These are phyloP conservation scores for Drosophila biarmipes DNA, from an alignment of 1,140 invertebrate species.

Conservation along the genomic window DNA sequence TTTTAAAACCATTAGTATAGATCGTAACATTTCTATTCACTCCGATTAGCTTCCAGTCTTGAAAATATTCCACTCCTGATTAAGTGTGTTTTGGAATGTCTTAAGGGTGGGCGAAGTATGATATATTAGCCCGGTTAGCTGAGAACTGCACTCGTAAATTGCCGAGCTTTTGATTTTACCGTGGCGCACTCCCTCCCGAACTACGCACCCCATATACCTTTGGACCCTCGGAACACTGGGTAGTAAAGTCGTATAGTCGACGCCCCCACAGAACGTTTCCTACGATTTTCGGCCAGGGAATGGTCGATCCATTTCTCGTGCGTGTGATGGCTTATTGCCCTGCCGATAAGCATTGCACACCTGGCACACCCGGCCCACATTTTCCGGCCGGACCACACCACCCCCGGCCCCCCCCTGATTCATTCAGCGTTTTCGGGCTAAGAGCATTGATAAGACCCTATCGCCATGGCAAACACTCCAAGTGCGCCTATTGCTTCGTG, in stretches of 20 bases:
- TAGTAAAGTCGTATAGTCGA: constrained; percentile 11
- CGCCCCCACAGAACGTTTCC: constrained; percentile 22
- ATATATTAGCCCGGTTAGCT: background rate
- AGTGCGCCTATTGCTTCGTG: constrained; percentile 20
- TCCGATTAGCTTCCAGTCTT: background rate
- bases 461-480: constrained; percentile 16
- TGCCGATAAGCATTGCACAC: constrained; percentile 56
- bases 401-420: constrained; percentile 16
- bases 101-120: background rate
- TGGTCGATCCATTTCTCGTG: constrained; percentile 17
- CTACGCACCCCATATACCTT: constrained; percentile 35
- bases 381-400: constrained; percentile 1
- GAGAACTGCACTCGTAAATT: constrained; percentile 6
- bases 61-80: background rate
- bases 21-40: background rate
- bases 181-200: constrained; percentile 10
- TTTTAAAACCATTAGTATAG: background rate
- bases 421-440: constrained; percentile 50
- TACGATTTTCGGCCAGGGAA: constrained; percentile 15
- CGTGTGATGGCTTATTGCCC: constrained; percentile 28
- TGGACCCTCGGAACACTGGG: constrained; percentile 16
- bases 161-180: constrained; percentile 11
- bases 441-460: constrained; percentile 32
- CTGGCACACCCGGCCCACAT: constrained; percentile 49
- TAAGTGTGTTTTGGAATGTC: background rate